Base-by-base conservation (phyloP, 2,113 vertebrate species). In the Heterochromis multidens region DNA sequence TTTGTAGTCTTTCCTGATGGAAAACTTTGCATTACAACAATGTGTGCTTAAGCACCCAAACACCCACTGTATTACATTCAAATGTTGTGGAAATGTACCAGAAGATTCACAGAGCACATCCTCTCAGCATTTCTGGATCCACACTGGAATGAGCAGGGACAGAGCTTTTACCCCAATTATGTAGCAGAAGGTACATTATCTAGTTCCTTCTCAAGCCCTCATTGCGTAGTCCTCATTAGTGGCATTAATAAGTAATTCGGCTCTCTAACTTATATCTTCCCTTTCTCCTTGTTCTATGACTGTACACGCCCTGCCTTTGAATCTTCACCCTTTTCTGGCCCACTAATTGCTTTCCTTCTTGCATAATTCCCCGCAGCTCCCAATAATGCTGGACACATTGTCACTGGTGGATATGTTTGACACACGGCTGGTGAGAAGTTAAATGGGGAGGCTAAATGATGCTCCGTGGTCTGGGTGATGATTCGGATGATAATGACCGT, bases 401-500 rank as follows among this genome's bases (percentile, higher is more conserved):
- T 89, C 91, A 91, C 94, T 54, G 79, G 89, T 87, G 88, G 82
- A 85, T 87, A 81, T 88, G 82, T 91, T 90, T 87, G 92, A 92
- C 92, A 90, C 89, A 35, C 80, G 40, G 77, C 88, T 87, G 85
- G 88, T 83, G 89, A 88, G 89, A 90, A 93, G 90, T 93, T 93
- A 94, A 95, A 95, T 86, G 87, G 89, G 52, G 80, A 87, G 88
- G 89, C 90, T 94, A 94, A 95, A 93, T 87, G 91, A 93, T 72
- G 90, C 90, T 87, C 76, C 79, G 83, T 90, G 91, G 93, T 86
- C 88, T 23, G 79, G 92, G 84, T 88, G 91, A 94, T 94, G 94
- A 94, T 93, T 92, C 14, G 70, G 81, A 90, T 81, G 91, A 94
- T 94, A 95, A 95, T 90, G 93, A 90, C 91, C 33, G 81, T 63